A percentile compares a stretch with the other conserved stretches of the same genome.
These are phyloP conservation scores for Julus scandinavius DNA, from an alignment of 2,888 invertebrate genomes.

Conservation along the genomic window DNA sequence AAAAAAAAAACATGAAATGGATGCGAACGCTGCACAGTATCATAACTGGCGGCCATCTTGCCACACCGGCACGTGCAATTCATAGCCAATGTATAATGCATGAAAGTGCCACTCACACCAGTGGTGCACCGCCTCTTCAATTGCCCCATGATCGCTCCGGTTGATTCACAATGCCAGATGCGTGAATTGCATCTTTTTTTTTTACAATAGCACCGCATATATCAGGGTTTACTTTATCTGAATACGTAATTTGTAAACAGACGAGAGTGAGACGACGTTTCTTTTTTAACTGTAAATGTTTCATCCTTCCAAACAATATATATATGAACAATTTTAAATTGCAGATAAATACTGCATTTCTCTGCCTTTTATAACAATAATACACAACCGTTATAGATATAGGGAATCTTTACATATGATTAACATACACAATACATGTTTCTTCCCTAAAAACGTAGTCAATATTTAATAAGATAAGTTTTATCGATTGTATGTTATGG, in stretches of 20 bases:
- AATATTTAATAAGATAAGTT: too few species aligned
- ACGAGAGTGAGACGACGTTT: constrained; percentile 16
- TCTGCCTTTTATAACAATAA: too few species aligned
- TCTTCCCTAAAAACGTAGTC: too few species aligned
- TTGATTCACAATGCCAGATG: constrained; percentile 33
- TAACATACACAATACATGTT: too few species aligned
- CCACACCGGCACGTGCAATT: constrained; percentile 27
- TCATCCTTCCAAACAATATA: background rate
- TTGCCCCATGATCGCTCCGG: constrained; percentile 21
- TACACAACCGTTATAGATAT: too few species aligned
- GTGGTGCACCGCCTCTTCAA: constrained; percentile 27
- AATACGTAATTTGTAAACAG: constrained; percentile 27
- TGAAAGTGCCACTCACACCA: constrained; percentile 12
- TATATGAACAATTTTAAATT: background rate
- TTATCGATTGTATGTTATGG: too few species aligned
- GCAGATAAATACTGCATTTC: too few species aligned
- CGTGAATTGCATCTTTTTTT: constrained; percentile 33
- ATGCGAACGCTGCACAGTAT: background rate
- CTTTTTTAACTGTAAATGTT: background rate
- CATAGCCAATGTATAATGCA: constrained; percentile 21
- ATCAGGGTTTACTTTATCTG: background rate
- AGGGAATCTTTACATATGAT: too few species aligned
- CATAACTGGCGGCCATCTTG: constrained; percentile 33
- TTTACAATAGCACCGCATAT: background rate
- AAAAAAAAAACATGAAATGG: background rate